Base-by-base conservation (phyloP, 2,113 vertebrate species). In the Tetraodon nigroviridis region DNA sequence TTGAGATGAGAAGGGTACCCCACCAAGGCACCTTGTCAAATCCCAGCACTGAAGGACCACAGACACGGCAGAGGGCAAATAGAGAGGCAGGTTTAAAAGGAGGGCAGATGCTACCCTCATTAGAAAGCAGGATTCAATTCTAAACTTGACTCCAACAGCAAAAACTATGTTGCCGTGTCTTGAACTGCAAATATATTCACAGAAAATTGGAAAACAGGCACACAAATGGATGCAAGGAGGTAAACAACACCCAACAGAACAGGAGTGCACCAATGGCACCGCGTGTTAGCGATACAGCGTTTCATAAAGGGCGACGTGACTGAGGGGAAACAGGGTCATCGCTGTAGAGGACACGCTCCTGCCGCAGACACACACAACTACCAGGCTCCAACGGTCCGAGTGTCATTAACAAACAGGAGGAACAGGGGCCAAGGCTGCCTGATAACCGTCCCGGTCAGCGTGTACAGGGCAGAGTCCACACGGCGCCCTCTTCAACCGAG, bases 11-110 rank as follows among this genome's bases (percentile, higher is more conserved):
- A 69, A 96, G 84, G 74, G 87, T 88, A 67, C 91, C 93, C 95
- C 95, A 98, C 89, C 94, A 91, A 65, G 92, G 93, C 75, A 97
- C 64, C 81, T 91, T 91, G 90, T 93, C 90, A 89, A 96, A 94
- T 89, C 93, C 94, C 87, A 96, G 91, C 92, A 95, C 97, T 99
- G 92, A 83, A 60, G 75, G 46, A 52, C 56, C 71, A 1, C 59
- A 65, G 41, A 89, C 87, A 88, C 16, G 61, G 48, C 11, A 63
- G 24, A 78, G 76, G 32, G 55, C 61, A 76, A 63, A 71, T 47
- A 68, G 51, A 71, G 53, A 74, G 69, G 68, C 49, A 78, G 50
- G 66, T 88, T 84, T 78, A 78, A 64, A 82, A 71, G 76, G 81
- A 61, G 44, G 44, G 81, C 80, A 27, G 21, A 59, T 52, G 82